Base-by-base conservation (phyloP, 2,888 invertebrate species). In the Orthosia incerta region DNA sequence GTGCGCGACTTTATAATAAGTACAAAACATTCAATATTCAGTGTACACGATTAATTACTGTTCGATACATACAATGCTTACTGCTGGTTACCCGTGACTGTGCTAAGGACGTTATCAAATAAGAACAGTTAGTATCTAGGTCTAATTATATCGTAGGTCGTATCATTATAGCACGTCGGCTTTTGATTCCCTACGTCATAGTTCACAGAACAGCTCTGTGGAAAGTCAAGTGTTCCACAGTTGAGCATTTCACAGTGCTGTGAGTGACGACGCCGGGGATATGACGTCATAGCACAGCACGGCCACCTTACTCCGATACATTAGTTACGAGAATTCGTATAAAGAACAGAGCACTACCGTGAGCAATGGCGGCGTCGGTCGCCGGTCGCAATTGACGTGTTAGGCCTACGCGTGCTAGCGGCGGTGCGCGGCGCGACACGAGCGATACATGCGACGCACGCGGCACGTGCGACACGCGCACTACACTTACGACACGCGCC, bases 371-470 rank as follows among this genome's bases (percentile, higher is more conserved):
- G 93, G 89, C 92, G 91, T 92, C 88, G 89, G 94, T 94, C 95
- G 95, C 94, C 95, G 93, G 94, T 91, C 93, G 90, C 93, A 96
- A 96, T 96, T 96, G 96, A 96, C 96, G 95, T 93, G 91, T 95
- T 95, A 95, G 96, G 95, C 95, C 95, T 92, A 92, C 93, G 94
- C 94, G 93, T 91, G 75, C 78, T 26, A 56, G 72, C 70, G 67
- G 60, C 57, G 88, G 88, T 87, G 90, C 86, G 84, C 62, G 73
- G 31, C 71, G 72, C 76, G 23, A 62, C 69, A 57, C 72, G 63
- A 79, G 73, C 65, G 57, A 50, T 63, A 31, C 63, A 51, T 5
- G 59, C 57, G 69, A 20, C 46, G 91, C 93, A 90, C 26, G 46
- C n/a, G 39, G 3, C 91, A 91, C 90, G 91, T 92, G 71, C n/a